Conservation (phyloP, 1,140 invertebrate species). For the Cardiocondyla obscurior region DNA sequence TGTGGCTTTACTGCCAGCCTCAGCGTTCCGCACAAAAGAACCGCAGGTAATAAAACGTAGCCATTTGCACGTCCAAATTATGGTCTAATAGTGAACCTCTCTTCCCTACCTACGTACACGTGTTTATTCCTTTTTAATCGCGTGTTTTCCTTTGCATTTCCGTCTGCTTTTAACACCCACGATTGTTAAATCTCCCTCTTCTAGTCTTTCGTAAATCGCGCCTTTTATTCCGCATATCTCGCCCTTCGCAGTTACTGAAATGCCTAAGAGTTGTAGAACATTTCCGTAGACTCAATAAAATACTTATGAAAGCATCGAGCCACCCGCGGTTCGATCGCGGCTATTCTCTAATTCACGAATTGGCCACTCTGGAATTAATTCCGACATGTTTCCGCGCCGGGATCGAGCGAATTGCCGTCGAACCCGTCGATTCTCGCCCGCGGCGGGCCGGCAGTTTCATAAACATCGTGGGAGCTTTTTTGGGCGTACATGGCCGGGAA, state of each 20-base stretch:
- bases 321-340: background rate
- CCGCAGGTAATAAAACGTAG: background rate
- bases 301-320: background rate
- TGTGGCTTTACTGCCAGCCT: background rate
- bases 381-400: background rate
- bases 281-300: constrained; percentile 8
- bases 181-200: background rate
- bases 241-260: background rate
- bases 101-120: background rate
- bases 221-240: background rate
- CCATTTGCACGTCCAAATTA: background rate
- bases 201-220: background rate
- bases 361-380: constrained; percentile 21
- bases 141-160: background rate
- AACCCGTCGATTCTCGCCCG: constrained; percentile 25
- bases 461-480: constrained; percentile 52
- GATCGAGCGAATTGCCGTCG: constrained; percentile 15
- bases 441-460: constrained; percentile 25
- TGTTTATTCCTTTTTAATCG: background rate
- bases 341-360: constrained; percentile 15
- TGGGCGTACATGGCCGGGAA: constrained; percentile 22
- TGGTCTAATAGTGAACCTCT: background rate
- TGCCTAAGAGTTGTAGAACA: background rate
- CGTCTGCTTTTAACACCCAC: background rate
- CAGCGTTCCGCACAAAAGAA: background rate